Evolutionary conservation across 2,113 vertebrate genomes (phyloP), one percentile per base, ranked within the genome.

Genomic region (Ptilorrhoa leucosticta): DNA sequence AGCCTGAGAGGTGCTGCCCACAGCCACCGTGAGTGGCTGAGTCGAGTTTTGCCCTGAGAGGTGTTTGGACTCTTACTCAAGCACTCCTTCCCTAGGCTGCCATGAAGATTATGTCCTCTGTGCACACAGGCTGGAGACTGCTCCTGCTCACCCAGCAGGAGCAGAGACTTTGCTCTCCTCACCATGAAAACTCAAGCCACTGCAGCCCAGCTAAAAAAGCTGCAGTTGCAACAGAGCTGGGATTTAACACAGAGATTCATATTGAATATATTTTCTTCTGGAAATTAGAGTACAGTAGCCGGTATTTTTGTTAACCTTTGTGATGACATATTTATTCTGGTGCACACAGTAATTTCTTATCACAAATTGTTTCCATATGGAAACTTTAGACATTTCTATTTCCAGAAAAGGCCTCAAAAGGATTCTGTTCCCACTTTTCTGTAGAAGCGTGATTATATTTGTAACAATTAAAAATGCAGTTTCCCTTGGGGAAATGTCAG

Each of bases 401-500:
- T 93, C 58, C 75, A 94, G 70, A 90, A 91, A 92, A 11, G 6
- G 28, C 15, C 57, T 93, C 85, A 65, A 73, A 94, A 90, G 28
- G 15, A 94, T 90, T 78, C 33, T 69, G 47, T 83, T 95, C 54
- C 70, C 79, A 57, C 56, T 96, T 92, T 73, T 72, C 76, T 87
- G 60, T 83, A 80, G 79, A 91, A 87, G 86, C 80, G 77, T 93
- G 80, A 94, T 94, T 94, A 78, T 95, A 94, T 92, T 96, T 96
- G 63, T 94, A 96, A 95, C 94, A 97, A 96, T 96, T 96, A 92
- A 96, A 95, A 93, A 94, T 53, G 54, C 68, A 45, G 39, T 47
- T 90, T 66, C 63, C 96, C 83, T 70, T 93, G 80, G 96, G 96
- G 83, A 97, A 95, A 86, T 95, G 85, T 88, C 94, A 90, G 79